Evolutionary conservation across 2,797 vertebrate species (phyloP), one percentile per base, ranked within the genome.

Genomic region (Phalloptychus januarius): DNA sequence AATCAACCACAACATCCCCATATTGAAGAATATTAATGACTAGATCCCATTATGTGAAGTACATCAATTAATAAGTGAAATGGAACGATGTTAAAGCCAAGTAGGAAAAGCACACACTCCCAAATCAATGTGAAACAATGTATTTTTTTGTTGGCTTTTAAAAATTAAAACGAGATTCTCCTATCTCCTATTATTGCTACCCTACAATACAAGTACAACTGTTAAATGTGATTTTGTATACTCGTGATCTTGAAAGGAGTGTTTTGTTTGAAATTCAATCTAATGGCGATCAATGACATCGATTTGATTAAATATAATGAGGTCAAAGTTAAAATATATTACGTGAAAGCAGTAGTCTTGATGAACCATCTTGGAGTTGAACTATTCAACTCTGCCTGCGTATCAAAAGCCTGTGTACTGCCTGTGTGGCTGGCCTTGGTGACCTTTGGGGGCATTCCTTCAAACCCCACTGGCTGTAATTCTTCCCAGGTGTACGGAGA

Each of bases 391-490:
- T 87, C 87, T 78, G 82, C 74, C 54, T 86, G 85, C 71, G 74
- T 90, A 90, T 92, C 88, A 92, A 93, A 50, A 94, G 88, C 76
- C 76, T 76, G 48, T 79, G 84, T 87, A 88, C 83, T 82, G 71
- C 82, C 81, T 85, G 75, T 77, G 67, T 78, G 82, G 80, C 74
- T 86, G 83, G 86, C 88, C 87, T 85, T 85, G 83, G 87, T 91
- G 91, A 91, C 85, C 88, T 81, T 87, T 25, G 20, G 54, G 89
- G 83, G 80, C 79, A 90, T 94, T 93, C 94, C 89, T 93, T 92
- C 88, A 94, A 92, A 94, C 92, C 93, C 93, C 71, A 83, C 89
- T 88, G 83, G 83, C 83, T 76, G 72, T 96, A 96, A 95, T 95
- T 88, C 83, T 84, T 95, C 81, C 91, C 95, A 95, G 94, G 91